These are phyloP conservation scores for Nematopogon swammerdamellus DNA, from an alignment of 2,888 invertebrate species.

Conservation along the genomic window DNA sequence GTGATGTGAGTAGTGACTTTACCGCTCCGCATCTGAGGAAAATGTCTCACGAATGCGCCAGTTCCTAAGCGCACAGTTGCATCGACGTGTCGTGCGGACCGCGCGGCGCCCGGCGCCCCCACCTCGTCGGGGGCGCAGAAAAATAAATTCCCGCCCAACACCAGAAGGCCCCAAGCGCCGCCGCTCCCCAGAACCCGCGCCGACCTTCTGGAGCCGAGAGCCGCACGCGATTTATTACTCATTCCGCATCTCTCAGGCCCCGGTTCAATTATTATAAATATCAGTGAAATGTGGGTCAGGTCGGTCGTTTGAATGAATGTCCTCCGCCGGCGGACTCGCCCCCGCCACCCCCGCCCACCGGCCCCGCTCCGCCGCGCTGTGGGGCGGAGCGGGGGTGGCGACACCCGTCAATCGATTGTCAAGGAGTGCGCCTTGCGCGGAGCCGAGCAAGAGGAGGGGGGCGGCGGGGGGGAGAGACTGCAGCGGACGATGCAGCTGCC, in stretches of 20 bases:
- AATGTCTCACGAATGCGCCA: no score
- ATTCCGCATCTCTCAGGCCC: conserved; percentile 13
- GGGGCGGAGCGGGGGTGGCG: conserved; percentile 11
- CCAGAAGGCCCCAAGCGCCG: neutral
- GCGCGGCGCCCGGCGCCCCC: neutral
- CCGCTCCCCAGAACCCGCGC: conserved; percentile 1
- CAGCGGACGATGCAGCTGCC: neutral
- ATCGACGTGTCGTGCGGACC: neutral
- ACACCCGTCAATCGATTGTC: conserved; percentile 50
- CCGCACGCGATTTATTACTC: conserved; percentile 13
- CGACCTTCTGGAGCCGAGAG: conserved; percentile 7
- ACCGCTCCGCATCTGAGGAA: no score
- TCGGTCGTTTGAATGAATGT: conserved; percentile 14
- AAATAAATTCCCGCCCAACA: conserved; percentile 8
- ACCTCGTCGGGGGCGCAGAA: conserved; percentile 3
- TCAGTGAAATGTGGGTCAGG: conserved; percentile 17
- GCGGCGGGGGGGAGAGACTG: neutral
- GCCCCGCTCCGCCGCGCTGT: conserved; percentile 13
- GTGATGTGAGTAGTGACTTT: no score
- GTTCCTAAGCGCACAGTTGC: no score
- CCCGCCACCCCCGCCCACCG: conserved; percentile 13
- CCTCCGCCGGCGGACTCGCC: conserved; percentile 9
- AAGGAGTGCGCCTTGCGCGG: conserved; percentile 29
- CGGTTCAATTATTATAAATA: conserved; percentile 18
- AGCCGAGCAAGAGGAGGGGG: neutral